A percentile compares a stretch with the other conserved stretches of the same genome.
phyloP scores from a whole-genome alignment of 2,797 vertebrate genomes.

The Xenops minutus region DNA sequence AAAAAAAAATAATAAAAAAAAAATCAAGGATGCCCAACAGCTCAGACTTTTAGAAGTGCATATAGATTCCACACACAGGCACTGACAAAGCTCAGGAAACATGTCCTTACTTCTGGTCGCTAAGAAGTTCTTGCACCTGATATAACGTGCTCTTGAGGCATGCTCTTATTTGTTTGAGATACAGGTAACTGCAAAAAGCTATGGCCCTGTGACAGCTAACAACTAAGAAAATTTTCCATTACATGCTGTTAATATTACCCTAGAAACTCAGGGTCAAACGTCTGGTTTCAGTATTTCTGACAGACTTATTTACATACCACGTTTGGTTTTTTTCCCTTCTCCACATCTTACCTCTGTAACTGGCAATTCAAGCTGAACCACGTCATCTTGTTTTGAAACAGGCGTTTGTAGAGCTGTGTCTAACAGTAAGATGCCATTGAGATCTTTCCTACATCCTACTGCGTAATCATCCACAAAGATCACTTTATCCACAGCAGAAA shows the following conservation, averaged over 20 bases:
- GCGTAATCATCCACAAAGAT: constrained; percentile 98
- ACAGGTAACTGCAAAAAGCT: not conserved
- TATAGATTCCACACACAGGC: not conserved
- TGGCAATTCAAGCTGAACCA: constrained; percentile 96
- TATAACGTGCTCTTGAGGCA: not conserved
- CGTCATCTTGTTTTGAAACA: constrained; percentile 94
- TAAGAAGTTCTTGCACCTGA: not conserved
- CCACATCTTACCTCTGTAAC: constrained; percentile 91
- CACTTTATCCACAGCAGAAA: constrained; percentile 98
- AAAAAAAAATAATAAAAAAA: not conserved
- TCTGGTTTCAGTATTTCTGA: not conserved
- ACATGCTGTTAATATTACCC: not conserved
- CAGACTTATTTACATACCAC: not conserved
- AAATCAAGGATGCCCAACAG: not conserved
- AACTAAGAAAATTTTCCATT: not conserved
- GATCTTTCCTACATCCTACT: constrained; percentile 97
- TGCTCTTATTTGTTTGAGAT: not conserved
- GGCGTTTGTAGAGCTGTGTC: constrained; percentile 98
- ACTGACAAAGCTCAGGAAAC: not conserved
- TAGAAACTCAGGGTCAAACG: not conserved
- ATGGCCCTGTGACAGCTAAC: not conserved
- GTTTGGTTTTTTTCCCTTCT: accelerated
- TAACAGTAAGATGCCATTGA: constrained; percentile 96
- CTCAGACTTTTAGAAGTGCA: not conserved
- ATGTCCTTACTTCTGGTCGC: not conserved